A percentile compares a stretch with the other conserved stretches of the same genome.
These are phyloP conservation scores for Acromyrmex charruanus DNA, from an alignment of 1,140 invertebrate species.

Conservation along the genomic window DNA sequence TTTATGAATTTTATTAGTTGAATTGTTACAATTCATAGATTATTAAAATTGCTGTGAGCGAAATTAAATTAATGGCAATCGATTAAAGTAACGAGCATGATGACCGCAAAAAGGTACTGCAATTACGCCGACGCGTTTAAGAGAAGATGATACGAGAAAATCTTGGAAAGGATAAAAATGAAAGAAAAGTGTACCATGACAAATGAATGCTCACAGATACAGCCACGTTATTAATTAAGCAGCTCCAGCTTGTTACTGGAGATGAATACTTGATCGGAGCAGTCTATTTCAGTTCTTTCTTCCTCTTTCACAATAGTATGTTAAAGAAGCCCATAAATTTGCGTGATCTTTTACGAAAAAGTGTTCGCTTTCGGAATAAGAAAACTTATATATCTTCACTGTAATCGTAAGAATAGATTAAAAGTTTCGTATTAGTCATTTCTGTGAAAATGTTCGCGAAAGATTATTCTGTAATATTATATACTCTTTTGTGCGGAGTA, in stretches of 20 bases:
- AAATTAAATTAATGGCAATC: background rate
- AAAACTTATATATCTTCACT: slow-evolving; percentile 14
- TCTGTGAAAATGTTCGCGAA: background rate
- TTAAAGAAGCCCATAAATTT: slow-evolving; percentile 26
- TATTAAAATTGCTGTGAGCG: background rate
- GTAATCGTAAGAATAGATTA: slow-evolving; percentile 9
- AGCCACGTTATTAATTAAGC: slow-evolving; percentile 45
- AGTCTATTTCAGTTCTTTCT: background rate
- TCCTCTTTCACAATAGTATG: background rate
- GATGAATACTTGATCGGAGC: slow-evolving; percentile 46
- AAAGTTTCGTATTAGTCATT: slow-evolving; percentile 8
- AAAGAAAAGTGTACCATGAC: background rate
- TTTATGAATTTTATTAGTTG: background rate
- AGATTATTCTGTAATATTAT: background rate
- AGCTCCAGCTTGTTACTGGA: slow-evolving; percentile 1
- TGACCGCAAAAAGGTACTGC: background rate
- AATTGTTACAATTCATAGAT: background rate
- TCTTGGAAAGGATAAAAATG: slow-evolving; percentile 8
- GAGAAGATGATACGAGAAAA: background rate
- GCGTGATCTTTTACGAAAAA: background rate
- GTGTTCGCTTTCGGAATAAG: slow-evolving; percentile 14
- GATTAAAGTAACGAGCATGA: background rate
- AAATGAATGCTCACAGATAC: slow-evolving; percentile 16
- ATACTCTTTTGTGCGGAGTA: too few relatives aligned
- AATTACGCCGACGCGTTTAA: background rate